Percentiles rank a stretch among this genome's conserved stretches.
These are phyloP conservation scores for Rhinolophus ferrumequinum DNA, from an alignment of 2,113 vertebrate species.

Conservation along the genomic window DNA sequence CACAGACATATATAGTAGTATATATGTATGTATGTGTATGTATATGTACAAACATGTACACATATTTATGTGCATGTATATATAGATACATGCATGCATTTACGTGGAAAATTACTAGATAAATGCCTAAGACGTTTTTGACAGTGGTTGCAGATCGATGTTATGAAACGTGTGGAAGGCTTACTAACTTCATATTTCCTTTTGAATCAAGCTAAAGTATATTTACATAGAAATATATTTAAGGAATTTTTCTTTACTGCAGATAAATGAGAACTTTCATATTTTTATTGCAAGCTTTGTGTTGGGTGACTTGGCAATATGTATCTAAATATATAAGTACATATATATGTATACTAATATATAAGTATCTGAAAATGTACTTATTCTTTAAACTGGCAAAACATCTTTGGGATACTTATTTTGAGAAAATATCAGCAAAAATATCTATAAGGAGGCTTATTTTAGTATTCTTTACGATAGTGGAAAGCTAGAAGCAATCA, in stretches of 20 bases:
- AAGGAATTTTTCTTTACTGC: neutral
- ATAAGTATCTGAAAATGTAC: neutral
- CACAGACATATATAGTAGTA: neutral
- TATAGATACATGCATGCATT: neutral
- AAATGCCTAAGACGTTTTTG: neutral
- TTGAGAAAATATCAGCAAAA: neutral
- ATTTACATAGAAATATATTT: neutral
- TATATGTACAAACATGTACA: neutral
- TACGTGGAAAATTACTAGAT: neutral
- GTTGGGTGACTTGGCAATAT: neutral
- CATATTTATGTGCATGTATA: no score
- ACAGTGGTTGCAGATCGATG: neutral
- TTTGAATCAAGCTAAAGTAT: neutral
- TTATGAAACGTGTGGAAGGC: neutral
- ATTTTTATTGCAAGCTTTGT: neutral
- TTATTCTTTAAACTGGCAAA: neutral
- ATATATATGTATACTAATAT: no score
- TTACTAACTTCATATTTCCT: neutral
- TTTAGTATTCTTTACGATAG: neutral
- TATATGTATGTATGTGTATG: rapidly evolving
- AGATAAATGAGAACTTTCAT: neutral
- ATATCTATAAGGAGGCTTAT: neutral
- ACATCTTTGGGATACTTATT: neutral
- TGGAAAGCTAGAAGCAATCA: neutral
- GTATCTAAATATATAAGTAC: no score